phyloP scores from a whole-genome alignment of 2,797 vertebrate genomes.

The Lagocephalus sceleratus region DNA sequence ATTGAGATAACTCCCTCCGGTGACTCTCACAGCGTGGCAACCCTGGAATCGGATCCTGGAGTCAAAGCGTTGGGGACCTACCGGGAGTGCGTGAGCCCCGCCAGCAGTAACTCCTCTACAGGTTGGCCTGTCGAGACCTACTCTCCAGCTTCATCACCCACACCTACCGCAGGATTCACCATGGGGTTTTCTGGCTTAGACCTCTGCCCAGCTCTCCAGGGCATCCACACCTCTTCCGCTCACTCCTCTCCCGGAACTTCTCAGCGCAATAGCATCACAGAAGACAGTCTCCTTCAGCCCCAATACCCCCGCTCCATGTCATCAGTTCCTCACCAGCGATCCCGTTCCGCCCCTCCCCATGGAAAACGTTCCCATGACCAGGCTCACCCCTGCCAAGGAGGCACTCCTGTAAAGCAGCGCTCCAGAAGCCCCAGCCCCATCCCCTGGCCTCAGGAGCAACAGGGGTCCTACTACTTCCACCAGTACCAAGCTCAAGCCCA shows the following conservation, averaged over 20 bases:
- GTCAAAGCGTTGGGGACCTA: slow-evolving; percentile 79
- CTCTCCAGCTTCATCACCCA: slow-evolving; percentile 90
- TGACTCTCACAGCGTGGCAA: slow-evolving; percentile 83
- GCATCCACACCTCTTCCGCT: slow-evolving; percentile 88
- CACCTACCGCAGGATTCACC: slow-evolving; percentile 65
- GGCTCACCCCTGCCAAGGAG: slow-evolving; percentile 71
- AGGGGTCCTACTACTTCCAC: slow-evolving; percentile 36
- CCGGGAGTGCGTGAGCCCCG: slow-evolving; percentile 93
- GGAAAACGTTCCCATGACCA: slow-evolving; percentile 87
- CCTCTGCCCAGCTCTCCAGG: slow-evolving; percentile 87
- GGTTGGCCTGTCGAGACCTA: slow-evolving; percentile 89
- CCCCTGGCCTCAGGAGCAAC: slow-evolving; percentile 74
- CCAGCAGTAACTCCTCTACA: slow-evolving; percentile 94
- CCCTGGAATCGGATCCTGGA: slow-evolving; percentile 72
- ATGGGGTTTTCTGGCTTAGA: slow-evolving; percentile 80
- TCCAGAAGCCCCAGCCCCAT: slow-evolving; percentile 91
- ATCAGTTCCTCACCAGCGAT: slow-evolving; percentile 84
- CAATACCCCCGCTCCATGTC: slow-evolving; percentile 61
- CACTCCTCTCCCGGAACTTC: slow-evolving; percentile 92
- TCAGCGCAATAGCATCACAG: slow-evolving; percentile 85
- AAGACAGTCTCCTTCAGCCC: slow-evolving; percentile 82
- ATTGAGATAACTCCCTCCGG: slow-evolving; percentile 96
- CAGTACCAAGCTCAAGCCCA: slow-evolving; percentile 45
- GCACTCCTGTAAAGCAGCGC: slow-evolving; percentile 76
- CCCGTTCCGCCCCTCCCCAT: slow-evolving; percentile 88